Evolutionary conservation across 1,140 invertebrate genomes (phyloP).

Genomic region (Maniola jurtina): DNA sequence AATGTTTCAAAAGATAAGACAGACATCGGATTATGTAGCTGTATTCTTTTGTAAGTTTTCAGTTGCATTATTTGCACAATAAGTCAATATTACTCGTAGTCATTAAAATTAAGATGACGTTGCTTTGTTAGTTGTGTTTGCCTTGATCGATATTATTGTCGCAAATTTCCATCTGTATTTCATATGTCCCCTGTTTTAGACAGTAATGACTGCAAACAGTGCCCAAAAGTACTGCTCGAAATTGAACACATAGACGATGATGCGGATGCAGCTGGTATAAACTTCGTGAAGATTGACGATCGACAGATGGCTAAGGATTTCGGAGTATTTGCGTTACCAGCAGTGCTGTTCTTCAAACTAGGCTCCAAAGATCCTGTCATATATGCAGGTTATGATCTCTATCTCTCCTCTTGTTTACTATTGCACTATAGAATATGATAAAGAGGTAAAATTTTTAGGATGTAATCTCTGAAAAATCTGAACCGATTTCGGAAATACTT

Average conservation of each 20-base stretch:
- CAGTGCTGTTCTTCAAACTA: conserved; percentile 93
- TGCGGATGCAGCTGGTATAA: conserved; percentile 93
- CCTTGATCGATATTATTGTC: too few relatives aligned
- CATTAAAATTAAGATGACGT: background rate
- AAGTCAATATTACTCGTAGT: conserved; percentile 8
- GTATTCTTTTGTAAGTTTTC: conserved; percentile 94
- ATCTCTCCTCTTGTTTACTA: background rate
- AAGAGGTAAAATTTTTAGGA: too few relatives aligned
- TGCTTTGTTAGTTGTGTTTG: background rate
- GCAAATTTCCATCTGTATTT: conserved; percentile 48
- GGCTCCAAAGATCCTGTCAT: conserved; percentile 95
- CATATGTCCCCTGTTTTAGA: conserved; percentile 84
- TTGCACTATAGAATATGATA: too few relatives aligned
- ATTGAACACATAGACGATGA: conserved; percentile 97
- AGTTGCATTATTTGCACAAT: conserved; percentile 26
- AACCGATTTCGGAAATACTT: too few relatives aligned
- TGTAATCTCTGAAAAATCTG: too few relatives aligned
- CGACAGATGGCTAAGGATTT: conserved; percentile 91
- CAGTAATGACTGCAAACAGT: conserved; percentile 96
- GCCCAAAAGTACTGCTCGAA: conserved; percentile 90
- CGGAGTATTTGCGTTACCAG: conserved; percentile 93
- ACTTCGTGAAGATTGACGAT: conserved; percentile 96
- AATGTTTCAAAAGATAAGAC: conserved; percentile 95
- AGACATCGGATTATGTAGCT: conserved; percentile 94
- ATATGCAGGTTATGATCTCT: conserved; percentile 86